Evolutionary conservation across 1,140 invertebrate species (phyloP).

Genomic region (Euwallacea fornicatus): DNA sequence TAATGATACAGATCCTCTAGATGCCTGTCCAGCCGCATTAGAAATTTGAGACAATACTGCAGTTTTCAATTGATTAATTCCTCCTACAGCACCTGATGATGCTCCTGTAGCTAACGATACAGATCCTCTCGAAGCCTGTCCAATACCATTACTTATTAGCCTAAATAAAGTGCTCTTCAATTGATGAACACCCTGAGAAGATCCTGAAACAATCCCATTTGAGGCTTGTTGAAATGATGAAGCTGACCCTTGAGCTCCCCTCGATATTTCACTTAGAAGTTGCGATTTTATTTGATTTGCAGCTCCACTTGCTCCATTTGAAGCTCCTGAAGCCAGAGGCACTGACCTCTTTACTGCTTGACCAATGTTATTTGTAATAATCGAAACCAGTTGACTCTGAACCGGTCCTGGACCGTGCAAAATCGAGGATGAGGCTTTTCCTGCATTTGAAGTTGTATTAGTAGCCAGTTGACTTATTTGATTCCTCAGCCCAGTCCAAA

Average conservation of each 20-base stretch:
- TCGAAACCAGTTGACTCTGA: neutral
- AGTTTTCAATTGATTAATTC: constrained; percentile 8
- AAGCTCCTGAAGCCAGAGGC: constrained; percentile 1
- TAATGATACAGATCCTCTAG: constrained; percentile 3
- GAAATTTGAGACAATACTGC: constrained; percentile 2
- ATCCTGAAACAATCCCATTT: neutral
- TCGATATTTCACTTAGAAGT: neutral
- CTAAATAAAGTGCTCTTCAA: constrained; percentile 6
- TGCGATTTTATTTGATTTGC: neutral
- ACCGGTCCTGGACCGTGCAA: neutral
- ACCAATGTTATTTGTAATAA: constrained; percentile 11
- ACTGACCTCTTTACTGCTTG: constrained; percentile 3
- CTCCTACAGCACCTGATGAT: neutral
- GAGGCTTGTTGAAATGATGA: too few relatives aligned
- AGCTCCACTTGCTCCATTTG: neutral
- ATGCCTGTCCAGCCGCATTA: constrained; percentile 5
- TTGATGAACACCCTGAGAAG: constrained; percentile 1
- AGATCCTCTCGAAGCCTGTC: constrained; percentile 10
- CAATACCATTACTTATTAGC: neutral
- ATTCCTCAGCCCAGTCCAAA: neutral
- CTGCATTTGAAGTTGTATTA: neutral
- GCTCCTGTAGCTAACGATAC: neutral
- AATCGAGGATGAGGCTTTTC: neutral
- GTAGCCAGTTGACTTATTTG: neutral
- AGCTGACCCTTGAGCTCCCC: too few relatives aligned